Conservation (phyloP, 2,113 vertebrate genomes). For the Scomber scombrus region DNA sequence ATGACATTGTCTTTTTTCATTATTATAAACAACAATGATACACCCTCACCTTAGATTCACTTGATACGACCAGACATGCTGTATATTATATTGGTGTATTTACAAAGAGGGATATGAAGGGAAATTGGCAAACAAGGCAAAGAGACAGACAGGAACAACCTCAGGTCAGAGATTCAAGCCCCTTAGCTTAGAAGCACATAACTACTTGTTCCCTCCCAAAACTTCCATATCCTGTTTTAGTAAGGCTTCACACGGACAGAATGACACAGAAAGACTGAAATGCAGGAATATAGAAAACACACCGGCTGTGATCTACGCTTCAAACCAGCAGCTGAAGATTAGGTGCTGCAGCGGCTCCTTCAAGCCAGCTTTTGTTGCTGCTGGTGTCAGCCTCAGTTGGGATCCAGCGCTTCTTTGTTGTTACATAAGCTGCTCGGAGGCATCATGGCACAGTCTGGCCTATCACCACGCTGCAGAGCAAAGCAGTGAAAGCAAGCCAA, state of each 20-base stretch:
- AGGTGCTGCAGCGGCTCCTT: constrained; percentile 14
- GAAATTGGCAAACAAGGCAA: too few species aligned
- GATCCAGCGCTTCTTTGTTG: constrained; percentile 42
- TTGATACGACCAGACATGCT: neutral
- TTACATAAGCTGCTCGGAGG: constrained; percentile 55
- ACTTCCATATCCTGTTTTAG: neutral
- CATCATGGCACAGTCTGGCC: constrained; percentile 22
- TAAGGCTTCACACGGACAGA: neutral
- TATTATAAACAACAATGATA: too few species aligned
- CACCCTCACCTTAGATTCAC: too few species aligned
- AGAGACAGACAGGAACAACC: too few species aligned
- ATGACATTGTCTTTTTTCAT: too few species aligned
- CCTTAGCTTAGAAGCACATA: too few species aligned
- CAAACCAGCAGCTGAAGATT: constrained; percentile 9
- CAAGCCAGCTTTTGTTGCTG: constrained; percentile 29
- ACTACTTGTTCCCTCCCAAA: neutral
- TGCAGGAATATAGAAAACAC: constrained; percentile 2
- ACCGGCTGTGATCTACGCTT: neutral
- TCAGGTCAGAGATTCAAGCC: neutral
- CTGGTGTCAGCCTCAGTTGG: constrained; percentile 44
- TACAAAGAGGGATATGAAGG: neutral
- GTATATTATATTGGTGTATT: neutral
- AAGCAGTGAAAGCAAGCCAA: constrained; percentile 7
- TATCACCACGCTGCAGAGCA: constrained; percentile 19
- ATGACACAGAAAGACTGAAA: neutral